Base-by-base conservation (phyloP, 2,888 invertebrate species). In the Gibbula magus region DNA sequence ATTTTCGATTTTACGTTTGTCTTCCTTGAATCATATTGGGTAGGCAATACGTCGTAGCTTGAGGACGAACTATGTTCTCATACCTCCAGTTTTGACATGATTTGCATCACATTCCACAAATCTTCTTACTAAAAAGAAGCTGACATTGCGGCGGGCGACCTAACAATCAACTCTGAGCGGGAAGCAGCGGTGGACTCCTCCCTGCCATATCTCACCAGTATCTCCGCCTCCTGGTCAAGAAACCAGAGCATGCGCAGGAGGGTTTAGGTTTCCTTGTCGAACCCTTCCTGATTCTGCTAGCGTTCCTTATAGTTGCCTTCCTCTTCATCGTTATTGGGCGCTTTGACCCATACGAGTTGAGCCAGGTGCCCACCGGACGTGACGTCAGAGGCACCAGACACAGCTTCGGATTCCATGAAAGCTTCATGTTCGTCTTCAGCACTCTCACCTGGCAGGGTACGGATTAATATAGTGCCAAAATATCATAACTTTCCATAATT, bases 361-460 rank as follows among this genome's bases (percentile, higher is more conserved):
- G 82, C n/a, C 82, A 86, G 53, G 82, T 84, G 18, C 78, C 79
- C 16, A 80, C 79, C 1, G 86, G 83, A 29, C 76, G 66, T 22
- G 85, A 85, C 66, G 78, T 67, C 22, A 32, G 85, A 20, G 83
- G 82, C 1, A 82, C 85, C 51, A 79, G 80, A 25, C 83, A 85
- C 75, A 84, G 84, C 74, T 86, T 85, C 80, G 85, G 82, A 5
- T 80, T 85, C 18, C 67, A 81, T 22, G 85, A 86, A 76, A 84
- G 83, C 75, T 85, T 85, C 56, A 79, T 84, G 70, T 86, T 83
- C 54, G 81, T 80, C 20, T 82, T 85, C 75, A 85, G 83, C 54
- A 81, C 86, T 0, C 73, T 85, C 25, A 79, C 82, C 54, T 85
- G 86, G 85, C 86, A 86, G 82, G 86, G 86, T 86, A 77, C 16